Conservation (phyloP, 2,113 vertebrate species). For the Suncus etruscus region DNA sequence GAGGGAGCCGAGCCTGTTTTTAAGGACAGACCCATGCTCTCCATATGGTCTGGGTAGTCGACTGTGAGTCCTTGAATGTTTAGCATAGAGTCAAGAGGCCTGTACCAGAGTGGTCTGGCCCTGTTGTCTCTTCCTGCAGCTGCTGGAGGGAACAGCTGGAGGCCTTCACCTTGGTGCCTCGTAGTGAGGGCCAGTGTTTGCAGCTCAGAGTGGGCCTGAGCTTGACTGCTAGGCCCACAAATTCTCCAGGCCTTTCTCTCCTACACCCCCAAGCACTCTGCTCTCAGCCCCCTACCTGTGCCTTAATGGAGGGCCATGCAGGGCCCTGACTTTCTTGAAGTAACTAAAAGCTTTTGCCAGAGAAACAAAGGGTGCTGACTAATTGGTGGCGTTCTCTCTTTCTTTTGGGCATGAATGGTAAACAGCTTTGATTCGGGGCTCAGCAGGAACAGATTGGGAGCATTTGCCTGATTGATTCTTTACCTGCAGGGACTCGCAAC, state of each 20-base stretch:
- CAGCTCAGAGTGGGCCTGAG: background rate
- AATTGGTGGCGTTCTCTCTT: conserved; percentile 77
- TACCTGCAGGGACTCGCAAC: conserved; percentile 72
- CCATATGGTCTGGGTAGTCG: no score
- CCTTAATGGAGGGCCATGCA: conserved; percentile 60
- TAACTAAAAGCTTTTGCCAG: conserved; percentile 60
- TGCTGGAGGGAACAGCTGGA: no score
- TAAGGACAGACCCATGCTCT: no score
- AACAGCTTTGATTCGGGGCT: conserved; percentile 85
- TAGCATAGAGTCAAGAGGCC: no score
- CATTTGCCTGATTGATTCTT: conserved; percentile 80
- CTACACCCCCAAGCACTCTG: fast-evolving
- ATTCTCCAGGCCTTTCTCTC: fast-evolving
- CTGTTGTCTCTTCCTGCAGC: no score
- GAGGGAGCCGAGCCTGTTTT: no score
- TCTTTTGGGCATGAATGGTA: conserved; percentile 77
- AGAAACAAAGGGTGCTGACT: conserved; percentile 77
- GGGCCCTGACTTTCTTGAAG: conserved; percentile 56
- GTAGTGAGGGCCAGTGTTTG: no score
- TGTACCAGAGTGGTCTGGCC: no score
- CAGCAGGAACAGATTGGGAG: conserved; percentile 77
- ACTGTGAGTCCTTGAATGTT: no score
- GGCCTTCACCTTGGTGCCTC: no score
- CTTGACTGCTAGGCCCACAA: background rate
- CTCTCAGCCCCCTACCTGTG: background rate